Base-by-base conservation (phyloP, 92 coral and sea anemone species). In the Pocillopora meandrina region DNA sequence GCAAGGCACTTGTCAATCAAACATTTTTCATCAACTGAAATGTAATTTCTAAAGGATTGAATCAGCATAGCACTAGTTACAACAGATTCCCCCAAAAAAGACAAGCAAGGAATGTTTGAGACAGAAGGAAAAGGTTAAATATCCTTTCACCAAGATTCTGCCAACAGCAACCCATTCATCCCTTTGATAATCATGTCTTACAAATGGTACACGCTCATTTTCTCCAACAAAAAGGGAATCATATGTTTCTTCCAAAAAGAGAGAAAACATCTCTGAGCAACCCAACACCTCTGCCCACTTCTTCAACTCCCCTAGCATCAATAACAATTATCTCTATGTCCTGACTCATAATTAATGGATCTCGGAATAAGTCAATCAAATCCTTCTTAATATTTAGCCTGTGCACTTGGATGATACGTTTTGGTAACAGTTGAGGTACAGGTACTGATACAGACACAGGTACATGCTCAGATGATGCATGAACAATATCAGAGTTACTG, bases 141-240 rank as follows among this genome's bases (percentile, higher is more conserved):
- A 84, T 21, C 92, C 89, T 56, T 85, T 78, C 2, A 84, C 89
- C 87, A 89, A 67, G 65, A 89, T 74, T 75, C 92, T 85, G 17
- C 71, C 92, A 78, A 89, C 71, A 12, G 85, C 57, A 59, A 84
- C 80, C 92, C 92, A 89, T 55, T 89, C 75, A 0, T 36, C 84
- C 35, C 69, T 88, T 64, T 89, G 86, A 3, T 85, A 64, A 61
- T 89, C 89, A 55, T 89, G 90, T 49, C 92, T 58, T 12, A 89
- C 82, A 49, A 10, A 81, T 55, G 89, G 92, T 23, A 80, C 74
- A 73, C 77, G 77, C 75, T 80, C 92, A 63, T 42, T 73, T 73
- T 68, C 75, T 19, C 92, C 92, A 11, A 86, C 60, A 61, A 85
- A 75, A 12, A 65, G 61, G 21, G 66, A 71, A n/a, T 74, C 82